Percentiles rank a stretch among this genome's conserved stretches.
Evolutionary conservation across 35 echinoderm and acorn worm genomes (phyloP).

Genomic region (Chiridota heheva): DNA sequence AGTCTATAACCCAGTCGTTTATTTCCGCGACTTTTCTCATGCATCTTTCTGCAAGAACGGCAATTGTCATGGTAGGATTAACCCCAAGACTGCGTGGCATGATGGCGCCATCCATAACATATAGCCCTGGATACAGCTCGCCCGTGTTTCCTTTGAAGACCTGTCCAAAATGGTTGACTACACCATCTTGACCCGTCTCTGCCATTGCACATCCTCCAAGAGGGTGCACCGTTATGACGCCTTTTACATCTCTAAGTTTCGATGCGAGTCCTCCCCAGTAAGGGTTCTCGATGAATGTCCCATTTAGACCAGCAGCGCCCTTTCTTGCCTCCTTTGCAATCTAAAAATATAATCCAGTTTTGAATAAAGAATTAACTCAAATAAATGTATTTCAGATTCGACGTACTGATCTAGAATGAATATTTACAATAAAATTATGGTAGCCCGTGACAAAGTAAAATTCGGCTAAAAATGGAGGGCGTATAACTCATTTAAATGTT

Average conservation of each 20-base stretch:
- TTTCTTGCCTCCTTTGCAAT: constrained; percentile 36
- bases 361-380: background rate
- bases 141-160: constrained; percentile 62
- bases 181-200: constrained; percentile 57
- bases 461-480: no score
- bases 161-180: constrained; percentile 79
- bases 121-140: constrained; percentile 64
- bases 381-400: background rate
- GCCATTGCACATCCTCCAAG: constrained; percentile 76
- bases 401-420: background rate
- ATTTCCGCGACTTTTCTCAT: constrained; percentile 62
- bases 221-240: constrained; percentile 73
- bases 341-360: background rate
- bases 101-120: constrained; percentile 73
- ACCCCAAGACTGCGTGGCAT: constrained; percentile 77
- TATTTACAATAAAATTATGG: background rate
- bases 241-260: constrained; percentile 49
- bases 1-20: constrained; percentile 71
- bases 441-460: no score
- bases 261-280: constrained; percentile 65
- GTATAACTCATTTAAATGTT: no score
- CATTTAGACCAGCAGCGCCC: constrained; percentile 53
- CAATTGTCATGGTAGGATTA: constrained; percentile 80
- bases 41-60: constrained; percentile 68
- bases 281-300: constrained; percentile 70